phyloP scores from a whole-genome alignment of 2,888 invertebrate genomes.

The Ectemnius lituratus region DNA sequence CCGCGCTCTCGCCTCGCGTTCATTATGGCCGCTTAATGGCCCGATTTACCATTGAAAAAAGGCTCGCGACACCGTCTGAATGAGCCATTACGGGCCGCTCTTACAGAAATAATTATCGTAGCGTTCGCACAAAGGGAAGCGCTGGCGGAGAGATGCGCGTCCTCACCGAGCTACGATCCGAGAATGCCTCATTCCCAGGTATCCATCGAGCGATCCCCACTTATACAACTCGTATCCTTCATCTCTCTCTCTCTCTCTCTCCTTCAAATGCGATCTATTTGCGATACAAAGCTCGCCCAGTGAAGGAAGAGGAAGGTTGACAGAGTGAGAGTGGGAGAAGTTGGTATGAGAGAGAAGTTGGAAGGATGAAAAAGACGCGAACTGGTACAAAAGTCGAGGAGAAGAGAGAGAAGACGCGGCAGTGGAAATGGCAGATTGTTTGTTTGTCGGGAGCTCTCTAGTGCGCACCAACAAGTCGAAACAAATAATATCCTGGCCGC shows the following conservation, averaged over 20 bases:
- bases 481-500: conserved; percentile 76
- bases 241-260: conserved; percentile 11
- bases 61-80: conserved; percentile 71
- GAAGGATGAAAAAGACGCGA: conserved; percentile 13
- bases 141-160: conserved; percentile 39
- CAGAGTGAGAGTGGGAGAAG: not conserved
- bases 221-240: conserved; percentile 26
- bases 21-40: conserved; percentile 73
- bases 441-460: conserved; percentile 69
- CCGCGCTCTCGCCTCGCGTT: conserved; percentile 61
- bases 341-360: not conserved
- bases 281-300: conserved; percentile 43
- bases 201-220: conserved; percentile 30
- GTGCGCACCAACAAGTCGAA: conserved; percentile 73
- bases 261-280: conserved; percentile 45
- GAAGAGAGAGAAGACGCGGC: conserved; percentile 3
- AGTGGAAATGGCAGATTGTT: conserved; percentile 67
- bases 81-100: conserved; percentile 75
- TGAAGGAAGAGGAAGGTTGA: not conserved
- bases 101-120: conserved; percentile 76
- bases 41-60: conserved; percentile 73
- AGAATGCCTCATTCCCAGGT: conserved; percentile 58
- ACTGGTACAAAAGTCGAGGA: not conserved
- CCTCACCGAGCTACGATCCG: conserved; percentile 15
- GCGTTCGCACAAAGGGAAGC: conserved; percentile 64